A percentile compares a stretch with the other conserved stretches of the same genome.
Evolutionary conservation across 2,113 vertebrate genomes (phyloP).

Genomic region (Seriola dumerili): DNA sequence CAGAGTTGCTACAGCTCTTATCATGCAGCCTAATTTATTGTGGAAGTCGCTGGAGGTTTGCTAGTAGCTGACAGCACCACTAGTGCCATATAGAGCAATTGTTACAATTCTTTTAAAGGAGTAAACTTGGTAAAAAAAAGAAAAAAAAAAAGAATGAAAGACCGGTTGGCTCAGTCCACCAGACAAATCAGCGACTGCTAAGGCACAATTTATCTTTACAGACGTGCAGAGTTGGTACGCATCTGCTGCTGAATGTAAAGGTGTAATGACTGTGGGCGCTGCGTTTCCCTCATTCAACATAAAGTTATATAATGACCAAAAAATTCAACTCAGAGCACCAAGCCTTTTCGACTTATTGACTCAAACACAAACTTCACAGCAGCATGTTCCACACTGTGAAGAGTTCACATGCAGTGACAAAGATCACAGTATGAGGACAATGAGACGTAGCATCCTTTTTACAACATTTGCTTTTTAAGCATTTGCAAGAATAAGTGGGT

Average conservation of each 20-base stretch:
- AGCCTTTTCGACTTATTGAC: background rate
- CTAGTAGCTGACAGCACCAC: slow-evolving; percentile 41
- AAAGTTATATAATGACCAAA: background rate
- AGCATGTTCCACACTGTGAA: background rate
- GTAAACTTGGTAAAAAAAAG: slow-evolving; percentile 12
- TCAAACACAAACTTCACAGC: background rate
- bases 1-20: slow-evolving; percentile 47
- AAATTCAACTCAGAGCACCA: background rate
- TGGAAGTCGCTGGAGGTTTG: slow-evolving; percentile 48
- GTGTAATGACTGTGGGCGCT: background rate
- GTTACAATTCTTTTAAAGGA: slow-evolving; percentile 22
- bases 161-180: slow-evolving; percentile 1
- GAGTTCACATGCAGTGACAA: background rate
- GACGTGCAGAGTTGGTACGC: background rate
- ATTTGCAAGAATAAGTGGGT: background rate
- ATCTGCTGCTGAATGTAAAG: background rate
- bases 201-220: background rate
- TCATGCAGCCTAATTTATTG: slow-evolving; percentile 54
- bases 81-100: slow-evolving; percentile 21
- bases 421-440: background rate
- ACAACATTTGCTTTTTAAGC: background rate
- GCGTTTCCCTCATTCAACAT: background rate
- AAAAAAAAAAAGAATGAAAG: background rate
- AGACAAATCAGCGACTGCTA: background rate
- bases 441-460: background rate